Evolutionary conservation across 2,888 invertebrate species (phyloP), one percentile per base, ranked within the genome.

Genomic region (Yponomeuta cagnagella): DNA sequence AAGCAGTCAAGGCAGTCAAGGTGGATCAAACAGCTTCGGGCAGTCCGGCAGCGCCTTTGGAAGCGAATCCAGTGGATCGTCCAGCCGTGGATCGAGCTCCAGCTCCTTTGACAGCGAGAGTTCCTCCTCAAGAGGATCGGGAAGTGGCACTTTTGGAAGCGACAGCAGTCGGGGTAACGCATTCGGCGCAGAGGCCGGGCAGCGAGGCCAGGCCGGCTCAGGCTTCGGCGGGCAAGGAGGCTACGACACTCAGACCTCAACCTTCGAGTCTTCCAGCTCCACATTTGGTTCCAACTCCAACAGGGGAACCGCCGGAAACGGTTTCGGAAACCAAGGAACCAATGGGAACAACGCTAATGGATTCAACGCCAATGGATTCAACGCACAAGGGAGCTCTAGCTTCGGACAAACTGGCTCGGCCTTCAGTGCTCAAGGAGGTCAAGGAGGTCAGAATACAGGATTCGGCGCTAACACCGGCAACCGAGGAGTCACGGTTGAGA

Each of bases 191-290:
- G 70, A 48, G 37, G 70, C 70, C 1, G 81, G 81, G 33, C 75
- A 77, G 64, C 81, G 82, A 52, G 67, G 48, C 63, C 80, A 82
- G 72, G 80, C 82, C 5, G 67, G 78, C 9, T 76, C 33, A 9
- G 67, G 67, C 10, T 37, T n/a, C 6, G 37, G 33, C 10, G 37
- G 6, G 10, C 37, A 33, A 9, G 68, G 68, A 23, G 23, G n/a
- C 23, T 52, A 10, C 4, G 12, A 30, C 3, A 68, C 68, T 5
- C 52, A 48, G 30, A 52, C 52, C 12, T 48, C 52, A 10, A 30
- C 52, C 68, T 48, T 52, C 52, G 52, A 52, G 12, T 65, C 65
- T 31, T 68, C 68, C 1, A 31, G 30, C 12, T 37, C 69, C 8
- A 31, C 43, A 48, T 64, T 43, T 10, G 70, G 37, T 43, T 70